Evolutionary conservation across 2,888 invertebrate genomes (phyloP), one percentile per base, ranked within the genome.

Genomic region (Idaea straminata): DNA sequence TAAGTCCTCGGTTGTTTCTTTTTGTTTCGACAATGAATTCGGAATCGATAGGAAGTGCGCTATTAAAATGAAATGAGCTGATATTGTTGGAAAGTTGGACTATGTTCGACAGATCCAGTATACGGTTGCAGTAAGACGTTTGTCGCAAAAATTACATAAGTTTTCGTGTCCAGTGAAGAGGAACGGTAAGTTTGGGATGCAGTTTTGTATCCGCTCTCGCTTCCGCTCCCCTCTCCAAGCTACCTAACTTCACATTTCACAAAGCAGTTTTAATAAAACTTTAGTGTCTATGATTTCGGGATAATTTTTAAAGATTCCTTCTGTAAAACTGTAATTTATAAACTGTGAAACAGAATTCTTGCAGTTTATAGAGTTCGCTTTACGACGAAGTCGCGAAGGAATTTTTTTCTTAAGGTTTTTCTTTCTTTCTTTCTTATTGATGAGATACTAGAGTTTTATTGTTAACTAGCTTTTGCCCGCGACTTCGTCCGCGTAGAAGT

Each of bases 211-310:
- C 59, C 64, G 68, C 68, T 66, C 73, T 76, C 72, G 77, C 79
- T 77, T 74, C 75, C 76, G 77, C 74, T 73, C 74, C 66, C 69
- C 74, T 74, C 64, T 61, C 61, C 68, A 38, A n/a, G 16, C 38
- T 36, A 13, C 35, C 15, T 61, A 61, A 10, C 35, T 61, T 35
- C 7, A 15, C 25, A 47, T 47, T 47, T 47, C 47, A 47, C 13
- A 47, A 47, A 47, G 47, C 47, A 47, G 7, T 47, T 47, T 47
- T 47, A 47, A 13, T 89, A 89, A 91, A 89, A 84, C 91, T 91
- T 89, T 89, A 89, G 85, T 84, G 85, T 81, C 88, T 87, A 88
- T 90, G 87, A 89, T 89, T 90, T 88, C 84, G 81, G 83, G 85
- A 87, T 86, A 85, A 87, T 88, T 89, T 86, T 86, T 80, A 81